A percentile compares a stretch with the other conserved stretches of the same genome.
Conservation (phyloP, 2,113 vertebrate genomes). For the Mastomys natalensis region DNA sequence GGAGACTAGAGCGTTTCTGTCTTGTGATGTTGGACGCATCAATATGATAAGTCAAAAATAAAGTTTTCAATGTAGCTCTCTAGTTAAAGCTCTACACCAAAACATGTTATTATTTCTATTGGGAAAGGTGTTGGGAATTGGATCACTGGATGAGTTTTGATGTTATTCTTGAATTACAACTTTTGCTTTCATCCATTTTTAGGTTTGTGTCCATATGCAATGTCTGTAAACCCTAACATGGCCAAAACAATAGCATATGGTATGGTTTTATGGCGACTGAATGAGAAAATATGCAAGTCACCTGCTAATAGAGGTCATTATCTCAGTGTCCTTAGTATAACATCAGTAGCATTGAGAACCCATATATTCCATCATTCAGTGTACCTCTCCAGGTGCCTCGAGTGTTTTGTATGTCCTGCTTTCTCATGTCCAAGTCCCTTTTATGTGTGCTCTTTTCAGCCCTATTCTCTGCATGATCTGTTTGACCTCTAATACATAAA, state of each 20-base stretch:
- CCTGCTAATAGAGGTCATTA: neutral
- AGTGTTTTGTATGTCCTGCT: neutral
- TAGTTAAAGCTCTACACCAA: neutral
- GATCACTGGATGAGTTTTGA: neutral
- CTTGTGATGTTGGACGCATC: neutral
- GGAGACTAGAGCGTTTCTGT: neutral
- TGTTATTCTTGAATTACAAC: neutral
- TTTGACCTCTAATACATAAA: neutral
- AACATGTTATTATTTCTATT: neutral
- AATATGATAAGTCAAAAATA: neutral
- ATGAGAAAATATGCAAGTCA: neutral
- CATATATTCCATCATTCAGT: neutral
- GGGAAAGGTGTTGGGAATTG: neutral
- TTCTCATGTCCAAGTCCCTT: neutral
- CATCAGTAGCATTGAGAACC: neutral
- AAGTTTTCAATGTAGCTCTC: neutral
- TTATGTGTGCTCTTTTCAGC: neutral
- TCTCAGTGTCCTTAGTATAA: neutral
- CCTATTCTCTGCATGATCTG: neutral
- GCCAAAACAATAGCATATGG: neutral
- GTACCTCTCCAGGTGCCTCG: neutral
- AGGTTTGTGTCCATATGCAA: neutral
- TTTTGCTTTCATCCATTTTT: neutral
- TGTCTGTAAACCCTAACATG: neutral
- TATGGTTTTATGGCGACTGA: neutral